A percentile compares a stretch with the other conserved stretches of the same genome.
These are phyloP conservation scores for Misgurnus mizolepis DNA, from an alignment of 2,113 vertebrate species.

Conservation along the genomic window DNA sequence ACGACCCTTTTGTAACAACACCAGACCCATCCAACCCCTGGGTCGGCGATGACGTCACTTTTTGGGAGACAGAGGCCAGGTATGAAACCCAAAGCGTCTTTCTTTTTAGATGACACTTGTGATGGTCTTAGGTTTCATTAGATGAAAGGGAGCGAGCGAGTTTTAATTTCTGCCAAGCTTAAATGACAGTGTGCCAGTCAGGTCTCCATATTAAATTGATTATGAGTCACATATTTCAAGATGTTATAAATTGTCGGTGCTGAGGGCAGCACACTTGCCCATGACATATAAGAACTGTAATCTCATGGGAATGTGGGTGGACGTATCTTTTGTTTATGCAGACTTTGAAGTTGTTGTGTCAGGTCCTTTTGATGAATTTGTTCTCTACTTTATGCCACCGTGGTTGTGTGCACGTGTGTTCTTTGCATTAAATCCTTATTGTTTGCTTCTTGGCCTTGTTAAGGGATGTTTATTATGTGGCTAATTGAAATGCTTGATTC, in stretches of 20 bases:
- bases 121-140: background rate
- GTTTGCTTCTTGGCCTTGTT: too few species aligned
- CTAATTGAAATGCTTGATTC: too few species aligned
- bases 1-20: conserved; percentile 87
- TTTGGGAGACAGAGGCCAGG: conserved; percentile 96
- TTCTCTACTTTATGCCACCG: too few species aligned
- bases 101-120: background rate
- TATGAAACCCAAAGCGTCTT: conserved; percentile 51
- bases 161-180: background rate
- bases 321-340: too few species aligned
- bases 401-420: too few species aligned
- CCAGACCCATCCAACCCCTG: conserved; percentile 94
- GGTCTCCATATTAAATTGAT: background rate
- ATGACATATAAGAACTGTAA: too few species aligned
- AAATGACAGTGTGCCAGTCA: background rate
- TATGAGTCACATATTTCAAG: background rate
- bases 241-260: background rate
- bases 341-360: too few species aligned
- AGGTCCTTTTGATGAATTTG: too few species aligned
- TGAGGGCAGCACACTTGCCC: too few species aligned
- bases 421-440: too few species aligned
- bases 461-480: too few species aligned
- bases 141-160: background rate
- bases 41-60: conserved; percentile 85
- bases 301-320: too few species aligned